These are phyloP conservation scores for Malurus leucopterus DNA, from an alignment of 2,797 vertebrate genomes.

Conservation along the genomic window DNA sequence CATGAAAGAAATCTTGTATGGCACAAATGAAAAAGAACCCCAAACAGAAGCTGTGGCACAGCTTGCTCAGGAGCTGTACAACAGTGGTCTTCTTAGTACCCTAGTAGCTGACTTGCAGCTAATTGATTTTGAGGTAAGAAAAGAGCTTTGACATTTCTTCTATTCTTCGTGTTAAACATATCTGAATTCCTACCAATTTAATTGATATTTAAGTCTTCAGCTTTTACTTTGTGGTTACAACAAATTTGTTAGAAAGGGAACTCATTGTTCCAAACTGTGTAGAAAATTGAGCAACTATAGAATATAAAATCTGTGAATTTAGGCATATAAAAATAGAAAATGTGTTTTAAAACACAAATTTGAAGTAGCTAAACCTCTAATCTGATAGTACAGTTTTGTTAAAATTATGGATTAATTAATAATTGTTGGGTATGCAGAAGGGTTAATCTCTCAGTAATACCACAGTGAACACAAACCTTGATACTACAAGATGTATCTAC, in stretches of 20 bases:
- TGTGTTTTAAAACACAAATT: neutral
- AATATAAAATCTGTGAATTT: neutral
- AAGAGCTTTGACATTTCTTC: neutral
- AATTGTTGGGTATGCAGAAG: neutral
- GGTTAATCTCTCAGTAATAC: neutral
- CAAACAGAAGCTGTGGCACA: conserved; percentile 96
- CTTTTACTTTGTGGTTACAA: neutral
- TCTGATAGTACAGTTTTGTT: neutral
- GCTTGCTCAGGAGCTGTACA: conserved; percentile 94
- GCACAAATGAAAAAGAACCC: conserved; percentile 94
- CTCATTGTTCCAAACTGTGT: neutral
- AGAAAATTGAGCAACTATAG: neutral
- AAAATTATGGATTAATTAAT: neutral
- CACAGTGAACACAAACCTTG: neutral
- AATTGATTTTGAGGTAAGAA: conserved; percentile 93
- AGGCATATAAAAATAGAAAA: neutral
- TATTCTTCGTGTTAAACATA: neutral
- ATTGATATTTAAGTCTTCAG: neutral
- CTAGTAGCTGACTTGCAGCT: conserved; percentile 92
- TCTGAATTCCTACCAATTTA: neutral
- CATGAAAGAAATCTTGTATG: conserved; percentile 96
- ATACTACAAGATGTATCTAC: neutral
- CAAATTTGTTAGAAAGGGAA: neutral
- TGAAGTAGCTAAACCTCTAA: neutral
- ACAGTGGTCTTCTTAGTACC: conserved; percentile 91